Conservation (phyloP, 2,797 vertebrate genomes). For the Tauraco hartlaubi region DNA sequence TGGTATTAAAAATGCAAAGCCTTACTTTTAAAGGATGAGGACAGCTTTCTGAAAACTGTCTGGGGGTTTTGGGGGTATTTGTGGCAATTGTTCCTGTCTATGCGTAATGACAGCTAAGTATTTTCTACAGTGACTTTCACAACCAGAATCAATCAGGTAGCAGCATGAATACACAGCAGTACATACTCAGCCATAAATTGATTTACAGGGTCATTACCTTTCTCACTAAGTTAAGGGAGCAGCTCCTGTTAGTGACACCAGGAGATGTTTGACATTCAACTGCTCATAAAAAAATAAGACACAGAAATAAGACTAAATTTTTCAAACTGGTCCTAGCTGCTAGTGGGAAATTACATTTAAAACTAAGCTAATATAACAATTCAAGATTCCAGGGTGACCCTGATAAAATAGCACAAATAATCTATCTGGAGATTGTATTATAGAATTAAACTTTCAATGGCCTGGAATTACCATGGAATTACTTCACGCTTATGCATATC, state of each 20-base stretch:
- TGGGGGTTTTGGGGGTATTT: background rate
- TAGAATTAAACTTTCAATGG: background rate
- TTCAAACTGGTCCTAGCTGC: background rate
- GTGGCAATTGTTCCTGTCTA: background rate
- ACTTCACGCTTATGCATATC: background rate
- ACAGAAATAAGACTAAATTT: background rate
- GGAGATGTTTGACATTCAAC: slow-evolving; percentile 31
- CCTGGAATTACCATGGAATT: background rate
- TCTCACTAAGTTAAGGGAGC: slow-evolving; percentile 30
- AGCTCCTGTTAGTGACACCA: slow-evolving; percentile 28
- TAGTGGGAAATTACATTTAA: background rate
- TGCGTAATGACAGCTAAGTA: background rate
- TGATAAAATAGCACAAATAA: background rate
- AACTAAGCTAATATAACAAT: background rate
- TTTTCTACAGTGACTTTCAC: slow-evolving; percentile 50
- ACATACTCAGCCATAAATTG: slow-evolving; percentile 22
- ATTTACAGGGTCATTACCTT: slow-evolving; percentile 52
- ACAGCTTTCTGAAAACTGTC: background rate
- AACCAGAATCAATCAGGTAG: slow-evolving; percentile 39
- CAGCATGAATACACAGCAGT: slow-evolving; percentile 36
- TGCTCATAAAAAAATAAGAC: slow-evolving; percentile 16
- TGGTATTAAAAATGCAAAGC: background rate
- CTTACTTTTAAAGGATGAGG: background rate
- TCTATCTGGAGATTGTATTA: background rate
- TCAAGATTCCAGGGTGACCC: background rate